Conservation (phyloP, 1,140 invertebrate genomes). For the Drosophila ananassae region DNA sequence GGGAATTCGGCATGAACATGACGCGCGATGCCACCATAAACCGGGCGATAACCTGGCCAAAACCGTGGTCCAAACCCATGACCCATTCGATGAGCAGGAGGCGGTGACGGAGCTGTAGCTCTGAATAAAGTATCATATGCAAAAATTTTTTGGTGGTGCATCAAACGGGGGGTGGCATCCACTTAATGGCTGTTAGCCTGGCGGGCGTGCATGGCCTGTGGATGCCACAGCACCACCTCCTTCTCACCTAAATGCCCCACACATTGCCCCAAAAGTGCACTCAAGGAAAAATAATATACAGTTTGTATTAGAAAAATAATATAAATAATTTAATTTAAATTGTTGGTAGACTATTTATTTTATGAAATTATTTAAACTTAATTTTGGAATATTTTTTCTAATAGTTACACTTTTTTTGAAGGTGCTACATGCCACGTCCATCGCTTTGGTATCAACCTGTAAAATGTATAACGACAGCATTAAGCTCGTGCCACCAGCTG, state of each 20-base stretch:
- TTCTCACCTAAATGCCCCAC: constrained; percentile 11
- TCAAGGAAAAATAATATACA: neutral
- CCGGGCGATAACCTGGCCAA: constrained; percentile 66
- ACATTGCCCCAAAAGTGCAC: constrained; percentile 6
- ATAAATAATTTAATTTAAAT: neutral
- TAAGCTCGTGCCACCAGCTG: constrained; percentile 82
- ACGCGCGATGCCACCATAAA: constrained; percentile 78
- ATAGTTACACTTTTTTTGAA: neutral
- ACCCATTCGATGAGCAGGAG: constrained; percentile 45
- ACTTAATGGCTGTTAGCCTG: constrained; percentile 72
- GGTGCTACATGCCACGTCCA: constrained; percentile 22
- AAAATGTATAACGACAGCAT: constrained; percentile 83
- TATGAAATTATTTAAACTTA: neutral
- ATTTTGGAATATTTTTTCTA: neutral
- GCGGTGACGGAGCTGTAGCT: constrained; percentile 6
- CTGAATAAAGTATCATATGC: constrained; percentile 61
- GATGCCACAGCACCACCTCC: constrained; percentile 22
- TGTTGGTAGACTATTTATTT: neutral
- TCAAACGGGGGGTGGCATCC: constrained; percentile 19
- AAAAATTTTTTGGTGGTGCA: constrained; percentile 40
- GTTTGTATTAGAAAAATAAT: neutral
- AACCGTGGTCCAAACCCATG: constrained; percentile 25
- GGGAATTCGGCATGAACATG: constrained; percentile 79
- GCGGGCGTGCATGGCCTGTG: constrained; percentile 46
- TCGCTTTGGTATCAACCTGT: constrained; percentile 63